These are phyloP conservation scores for Zaprionus davidi DNA, from an alignment of 1,140 invertebrate genomes.

Conservation along the genomic window DNA sequence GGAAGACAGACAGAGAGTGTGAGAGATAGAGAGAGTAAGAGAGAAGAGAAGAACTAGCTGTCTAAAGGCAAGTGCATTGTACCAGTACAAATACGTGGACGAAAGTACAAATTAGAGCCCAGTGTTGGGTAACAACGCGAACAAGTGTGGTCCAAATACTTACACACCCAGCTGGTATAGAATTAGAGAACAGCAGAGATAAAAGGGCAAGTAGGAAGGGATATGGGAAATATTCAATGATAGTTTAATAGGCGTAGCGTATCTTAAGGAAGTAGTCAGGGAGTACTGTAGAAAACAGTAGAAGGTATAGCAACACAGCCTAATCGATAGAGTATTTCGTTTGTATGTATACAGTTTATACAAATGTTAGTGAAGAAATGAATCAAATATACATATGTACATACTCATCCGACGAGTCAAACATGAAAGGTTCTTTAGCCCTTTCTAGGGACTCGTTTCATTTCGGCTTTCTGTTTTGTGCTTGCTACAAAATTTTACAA, in stretches of 20 bases:
- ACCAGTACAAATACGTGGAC: background rate
- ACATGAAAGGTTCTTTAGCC: conserved; percentile 7
- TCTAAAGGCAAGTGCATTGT: conserved; percentile 2
- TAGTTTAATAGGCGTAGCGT: background rate
- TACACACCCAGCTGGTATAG: conserved; percentile 15
- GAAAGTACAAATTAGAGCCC: background rate
- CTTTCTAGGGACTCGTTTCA: background rate
- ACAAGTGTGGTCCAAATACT: conserved; percentile 13
- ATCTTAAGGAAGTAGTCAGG: background rate
- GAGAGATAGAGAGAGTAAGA: conserved; percentile 19
- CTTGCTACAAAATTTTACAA: conserved; percentile 33
- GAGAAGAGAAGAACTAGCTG: background rate
- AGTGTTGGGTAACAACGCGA: conserved; percentile 25
- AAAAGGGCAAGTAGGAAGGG: background rate
- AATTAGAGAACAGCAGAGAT: background rate
- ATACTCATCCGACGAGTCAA: conserved; percentile 28
- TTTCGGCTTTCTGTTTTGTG: conserved; percentile 30
- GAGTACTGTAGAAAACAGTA: background rate
- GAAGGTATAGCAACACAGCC: background rate
- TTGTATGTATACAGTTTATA: conserved; percentile 29
- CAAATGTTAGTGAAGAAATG: conserved; percentile 36
- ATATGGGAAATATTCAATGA: background rate
- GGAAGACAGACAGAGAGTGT: conserved; percentile 28
- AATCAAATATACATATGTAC: conserved; percentile 44
- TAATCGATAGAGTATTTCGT: background rate